Conservation (phyloP, 2,797 vertebrate genomes). For the Carduelis carduelis region DNA sequence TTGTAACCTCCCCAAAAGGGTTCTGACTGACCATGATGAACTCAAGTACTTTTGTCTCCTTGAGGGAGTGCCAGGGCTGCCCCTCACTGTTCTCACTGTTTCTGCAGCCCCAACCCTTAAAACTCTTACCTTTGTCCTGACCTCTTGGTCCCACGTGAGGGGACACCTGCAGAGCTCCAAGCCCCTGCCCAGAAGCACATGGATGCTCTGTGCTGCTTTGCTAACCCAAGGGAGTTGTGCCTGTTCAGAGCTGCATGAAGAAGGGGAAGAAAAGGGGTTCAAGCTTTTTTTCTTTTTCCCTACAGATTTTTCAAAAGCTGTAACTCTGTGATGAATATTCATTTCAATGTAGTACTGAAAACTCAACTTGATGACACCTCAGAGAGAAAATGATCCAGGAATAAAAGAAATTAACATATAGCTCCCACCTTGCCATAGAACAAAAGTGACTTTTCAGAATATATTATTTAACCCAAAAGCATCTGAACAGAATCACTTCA, state of each 20-base stretch:
- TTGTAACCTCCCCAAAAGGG: neutral
- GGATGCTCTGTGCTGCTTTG: neutral
- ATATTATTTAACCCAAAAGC: constrained; percentile 24
- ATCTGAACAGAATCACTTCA: neutral
- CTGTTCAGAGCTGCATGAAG: neutral
- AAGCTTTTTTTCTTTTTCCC: neutral
- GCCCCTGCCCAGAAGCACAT: rapidly evolving
- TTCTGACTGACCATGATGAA: rapidly evolving
- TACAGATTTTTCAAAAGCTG: constrained; percentile 25
- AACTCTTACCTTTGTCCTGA: neutral
- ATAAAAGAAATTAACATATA: constrained; percentile 67
- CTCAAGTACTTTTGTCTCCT: rapidly evolving
- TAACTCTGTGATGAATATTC: constrained; percentile 47
- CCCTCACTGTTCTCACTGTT: neutral
- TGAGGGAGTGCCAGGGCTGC: neutral
- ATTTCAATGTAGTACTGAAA: constrained; percentile 44
- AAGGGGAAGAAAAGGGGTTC: neutral
- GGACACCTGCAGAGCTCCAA: neutral
- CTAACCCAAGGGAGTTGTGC: neutral
- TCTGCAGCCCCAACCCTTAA: neutral
- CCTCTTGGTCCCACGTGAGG: neutral
- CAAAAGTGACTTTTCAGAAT: constrained; percentile 48
- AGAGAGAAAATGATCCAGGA: constrained; percentile 40
- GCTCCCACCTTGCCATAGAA: constrained; percentile 51
- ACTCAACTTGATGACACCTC: constrained; percentile 24